phyloP scores from a whole-genome alignment of 2,113 vertebrate species.

The Oryzias melastigma region DNA sequence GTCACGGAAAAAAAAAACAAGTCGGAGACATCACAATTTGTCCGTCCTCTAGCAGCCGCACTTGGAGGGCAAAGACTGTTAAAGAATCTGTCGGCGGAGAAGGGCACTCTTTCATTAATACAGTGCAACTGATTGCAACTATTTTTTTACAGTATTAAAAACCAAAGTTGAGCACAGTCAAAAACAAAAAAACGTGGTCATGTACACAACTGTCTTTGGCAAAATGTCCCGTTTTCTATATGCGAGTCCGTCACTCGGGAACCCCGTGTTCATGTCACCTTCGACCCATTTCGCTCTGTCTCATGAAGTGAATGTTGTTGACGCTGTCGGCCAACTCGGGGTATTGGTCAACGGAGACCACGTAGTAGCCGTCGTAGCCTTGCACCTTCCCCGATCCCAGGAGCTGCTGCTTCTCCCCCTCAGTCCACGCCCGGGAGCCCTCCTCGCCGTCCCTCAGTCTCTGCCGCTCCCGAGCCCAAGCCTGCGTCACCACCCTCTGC shows the following conservation, averaged over 20 bases:
- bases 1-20: conserved; percentile 77
- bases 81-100: conserved; percentile 74
- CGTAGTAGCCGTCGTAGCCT: conserved; percentile 94
- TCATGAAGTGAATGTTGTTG: conserved; percentile 98
- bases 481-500: conserved; percentile 85
- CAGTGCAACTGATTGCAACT: conserved; percentile 84
- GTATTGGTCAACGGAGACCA: conserved; percentile 94
- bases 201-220: conserved; percentile 98
- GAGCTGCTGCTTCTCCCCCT: conserved; percentile 93
- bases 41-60: conserved; percentile 81
- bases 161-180: conserved; percentile 82
- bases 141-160: conserved; percentile 66
- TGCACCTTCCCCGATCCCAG: conserved; percentile 88
- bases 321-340: conserved; percentile 96
- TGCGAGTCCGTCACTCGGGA: conserved; percentile 51
- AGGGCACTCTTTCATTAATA: conserved; percentile 79
- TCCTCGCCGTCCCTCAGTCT: conserved; percentile 95
- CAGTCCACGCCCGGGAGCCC: conserved; percentile 91
- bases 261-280: conserved; percentile 90
- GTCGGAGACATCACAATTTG: conserved; percentile 81
- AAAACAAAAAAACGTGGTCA: conserved; percentile 80
- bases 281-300: conserved; percentile 99
- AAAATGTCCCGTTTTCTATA: conserved; percentile 80
- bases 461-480: conserved; percentile 91
- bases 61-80: conserved; percentile 86